Evolutionary conservation across 2,113 vertebrate genomes (phyloP), one percentile per base, ranked within the genome.

Genomic region (Solea solea): DNA sequence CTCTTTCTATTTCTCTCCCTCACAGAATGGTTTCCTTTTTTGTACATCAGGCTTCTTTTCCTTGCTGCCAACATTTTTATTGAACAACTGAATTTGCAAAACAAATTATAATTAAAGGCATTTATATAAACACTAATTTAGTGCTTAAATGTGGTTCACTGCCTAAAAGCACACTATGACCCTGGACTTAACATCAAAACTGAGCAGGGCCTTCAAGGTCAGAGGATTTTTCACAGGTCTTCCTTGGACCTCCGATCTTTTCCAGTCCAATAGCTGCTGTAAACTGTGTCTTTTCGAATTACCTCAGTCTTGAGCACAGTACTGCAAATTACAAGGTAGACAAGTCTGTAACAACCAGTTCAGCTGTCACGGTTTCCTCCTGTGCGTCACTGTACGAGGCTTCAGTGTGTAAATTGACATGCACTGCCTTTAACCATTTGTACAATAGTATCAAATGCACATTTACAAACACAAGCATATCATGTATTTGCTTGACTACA

Each of bases 281-380:
- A 68, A 69, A 79, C 41, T 64, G 12, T 59, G 58, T n/a, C 54
- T 56, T 65, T 69, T 10, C 28, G 44, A 64, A 45, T 72, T 71
- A 78, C 66, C 68, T 65, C 64, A 75, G 51, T 58, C 42, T 68
- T 76, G 59, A 40, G 52, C 49, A 52, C 54, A 65, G 61, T 39
- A 39, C 57, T n/a, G 21, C 68, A 80, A 88, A 80, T 85, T 70
- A 81, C 61, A 83, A 56, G 70, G 60, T 49, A 56, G 74, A 74
- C 2, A 42, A 53, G 44, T 3, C 28, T 2, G 3, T 84, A 77
- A 80, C 64, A 58, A 73, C 69, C 44, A 64, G 59, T 60, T 80
- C 7, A 67, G 69, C 42, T 59, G 66, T 11, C 15, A 42, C 46
- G 64, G 52, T 78, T 71, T 84, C 34, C 64, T 71, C 44, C 52